Evolutionary conservation across 2,113 vertebrate genomes (phyloP), one percentile per base, ranked within the genome.

Genomic region (Lates calcarifer): DNA sequence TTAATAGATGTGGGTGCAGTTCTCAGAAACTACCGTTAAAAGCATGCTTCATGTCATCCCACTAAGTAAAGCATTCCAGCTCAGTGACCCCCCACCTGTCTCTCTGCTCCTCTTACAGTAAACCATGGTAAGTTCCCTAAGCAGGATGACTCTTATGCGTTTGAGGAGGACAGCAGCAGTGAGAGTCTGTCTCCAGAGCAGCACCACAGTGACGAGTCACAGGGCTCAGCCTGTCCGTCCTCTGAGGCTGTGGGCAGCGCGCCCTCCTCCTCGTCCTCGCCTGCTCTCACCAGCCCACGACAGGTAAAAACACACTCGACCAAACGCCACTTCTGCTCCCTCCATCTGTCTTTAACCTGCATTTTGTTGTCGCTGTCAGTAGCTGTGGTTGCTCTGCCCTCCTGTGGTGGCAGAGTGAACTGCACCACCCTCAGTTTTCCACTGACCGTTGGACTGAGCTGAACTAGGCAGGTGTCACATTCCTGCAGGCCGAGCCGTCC

Each of bases 81-180:
- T 35, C 1, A 5, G 22, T 84, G 62, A 68, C 57, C 24, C 55
- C 39, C 10, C 29, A 0, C 57, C 26, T 18, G 0, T 63, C 31
- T 73, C 51, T 64, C n/a, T 70, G 56, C 53, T 74, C 35, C 51
- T 65, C 65, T 70, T 17, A 41, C 86, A 98, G 98, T 96, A 65
- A 95, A 95, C 72, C 96, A 97, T 84, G 96, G 93, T 57, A 95
- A 92, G 88, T 96, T 97, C 92, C 95, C 96, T 1, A 97, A 96
- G 90, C 86, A 96, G 1, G 90, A 95, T 2, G 97, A 99, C 43
- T 96, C 98, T 0, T 99, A 98, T 56, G 96, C 96, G 20, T 99
- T 99, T 68, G 98, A 99, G 86, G 98, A 99, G 90, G 97, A 99
- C 91, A 99, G 98, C 95, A 97, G 98, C 94, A 97, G 96, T 0